Percentiles rank a stretch among this genome's conserved stretches.
phyloP scores from a whole-genome alignment of 2,888 invertebrate genomes.

The Diadegma fenestrale region DNA sequence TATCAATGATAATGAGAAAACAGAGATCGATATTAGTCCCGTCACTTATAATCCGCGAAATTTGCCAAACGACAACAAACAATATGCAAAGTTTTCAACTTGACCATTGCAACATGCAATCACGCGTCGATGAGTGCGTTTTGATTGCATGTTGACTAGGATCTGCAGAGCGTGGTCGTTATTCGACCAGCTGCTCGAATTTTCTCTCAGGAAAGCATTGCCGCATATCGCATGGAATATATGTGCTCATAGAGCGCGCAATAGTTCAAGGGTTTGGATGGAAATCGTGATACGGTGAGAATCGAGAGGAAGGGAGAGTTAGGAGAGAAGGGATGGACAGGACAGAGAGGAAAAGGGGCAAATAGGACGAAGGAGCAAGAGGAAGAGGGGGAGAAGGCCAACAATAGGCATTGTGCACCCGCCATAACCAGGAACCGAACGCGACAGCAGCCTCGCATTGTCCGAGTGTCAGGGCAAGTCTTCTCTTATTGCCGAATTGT shows the following conservation, averaged over 20 bases:
- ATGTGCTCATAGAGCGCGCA: constrained; percentile 8
- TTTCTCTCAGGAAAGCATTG: constrained; percentile 30
- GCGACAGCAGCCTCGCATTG: constrained; percentile 82
- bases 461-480: constrained; percentile 82
- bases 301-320: constrained; percentile 55
- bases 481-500: constrained; percentile 75
- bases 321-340: constrained; percentile 46
- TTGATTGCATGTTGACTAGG: constrained; percentile 5
- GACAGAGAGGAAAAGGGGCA: constrained; percentile 55
- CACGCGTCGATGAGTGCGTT: not conserved
- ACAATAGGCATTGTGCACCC: constrained; percentile 84
- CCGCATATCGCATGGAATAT: constrained; percentile 21
- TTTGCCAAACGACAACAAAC: no score
- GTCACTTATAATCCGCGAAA: not conserved
- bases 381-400: constrained; percentile 75
- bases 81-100: no score
- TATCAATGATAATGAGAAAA: not conserved
- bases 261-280: constrained; percentile 47
- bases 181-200: constrained; percentile 39
- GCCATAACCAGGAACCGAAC: constrained; percentile 84
- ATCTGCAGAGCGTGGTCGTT: constrained; percentile 19
- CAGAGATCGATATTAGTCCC: not conserved
- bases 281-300: constrained; percentile 58
- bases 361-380: constrained; percentile 61
- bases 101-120: not conserved